Evolutionary conservation across 53 echinoderm and acorn worm genomes (phyloP), one percentile per base, ranked within the genome.

Genomic region (Actinopyga echinites): DNA sequence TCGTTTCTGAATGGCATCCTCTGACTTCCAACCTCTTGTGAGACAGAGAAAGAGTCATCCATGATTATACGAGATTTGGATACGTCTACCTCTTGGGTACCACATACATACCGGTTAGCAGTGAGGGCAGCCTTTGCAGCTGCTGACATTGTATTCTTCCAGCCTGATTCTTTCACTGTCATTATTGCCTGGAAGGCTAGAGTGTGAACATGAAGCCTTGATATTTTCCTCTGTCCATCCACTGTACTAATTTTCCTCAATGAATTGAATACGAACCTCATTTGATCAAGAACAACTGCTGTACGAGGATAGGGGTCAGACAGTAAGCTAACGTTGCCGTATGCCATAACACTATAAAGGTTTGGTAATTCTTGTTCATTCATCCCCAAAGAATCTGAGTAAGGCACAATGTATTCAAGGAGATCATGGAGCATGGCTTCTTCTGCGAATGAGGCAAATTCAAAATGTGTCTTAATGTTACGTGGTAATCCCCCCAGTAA

Each of bases 281-380:
- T 97, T 44, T 97, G 97, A 57, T 97, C 97, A 24, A 97, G 85
- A 6, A 97, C 90, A 9, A 89, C 88, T 54, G 97, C 97, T 6
- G 94, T 94, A 1, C 97, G 90, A 25, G 97, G 97, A 79, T 92
- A 97, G 2, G 97, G 79, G 40, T 93, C 94, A 3, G 92, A 65
- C 1, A 92, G 68, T 15, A 97, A 30, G 24, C 92, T 97, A 43
- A 97, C 74, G 65, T 97, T 97, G 61, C 97, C 97, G 26, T 94
- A 92, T 57, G 86, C 84, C 30, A 97, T 83, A 29, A 94, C 90
- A 42, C 90, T 94, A 89, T 85, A 82, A 28, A 97, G 87, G 85
- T 97, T 97, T 10, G 94, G 90, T 3, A 97, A 85, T 75, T 97
- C 97, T 82, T 97, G 97, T 52, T 97, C 97, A 33, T 97, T 97